Base-by-base conservation (phyloP, 2,113 vertebrate genomes). In the Piaya cayana region DNA sequence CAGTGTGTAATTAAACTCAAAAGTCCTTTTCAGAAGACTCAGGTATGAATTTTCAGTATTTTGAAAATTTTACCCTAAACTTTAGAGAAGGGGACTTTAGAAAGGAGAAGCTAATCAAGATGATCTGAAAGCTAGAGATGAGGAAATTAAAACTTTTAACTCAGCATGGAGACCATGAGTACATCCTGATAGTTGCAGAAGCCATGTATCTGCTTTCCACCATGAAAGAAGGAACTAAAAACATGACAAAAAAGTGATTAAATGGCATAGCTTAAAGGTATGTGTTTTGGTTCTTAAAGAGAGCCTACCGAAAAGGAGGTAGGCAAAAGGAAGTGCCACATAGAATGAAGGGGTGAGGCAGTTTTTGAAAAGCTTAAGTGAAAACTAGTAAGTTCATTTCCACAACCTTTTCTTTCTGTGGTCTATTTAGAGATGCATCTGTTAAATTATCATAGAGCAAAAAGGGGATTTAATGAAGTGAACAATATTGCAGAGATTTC, bases 61-160 rank as follows among this genome's bases (percentile, higher is more conserved):
- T 70, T 82, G 63, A 88, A 93, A 95, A 42, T 50, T 39, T 83
- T 55, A 37, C 70, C 84, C 12, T 74, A 56, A 85, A 20, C n/a
- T 63, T 79, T 18, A 25, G 30, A 82, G 63, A 92, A 69, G 14
- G 34, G 8, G 19, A 52, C 47, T 85, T 94, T 5, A 72, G 68
- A 82, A 67, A 82, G 65, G 43, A 81, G 58, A 87, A 88, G 26
- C 65, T 91, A 45, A 29, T 91, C 43, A 64, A 88, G 47, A 55
- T 96, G 47, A 47, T 92, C 82, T 89, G 63, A 96, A 95, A 94
- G 59, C 50, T 58, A 76, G 42, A 80, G n/a, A 89, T 87, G 26
- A 92, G 78, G 75, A 92, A 92, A 94, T 87, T 27, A 39, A 71
- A 91, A 75, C 34, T 68, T 91, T 42, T 82, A 59, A 68, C 16